These are phyloP conservation scores for Micoletzkya japonica DNA, from an alignment of 2,888 invertebrate species.

Conservation along the genomic window DNA sequence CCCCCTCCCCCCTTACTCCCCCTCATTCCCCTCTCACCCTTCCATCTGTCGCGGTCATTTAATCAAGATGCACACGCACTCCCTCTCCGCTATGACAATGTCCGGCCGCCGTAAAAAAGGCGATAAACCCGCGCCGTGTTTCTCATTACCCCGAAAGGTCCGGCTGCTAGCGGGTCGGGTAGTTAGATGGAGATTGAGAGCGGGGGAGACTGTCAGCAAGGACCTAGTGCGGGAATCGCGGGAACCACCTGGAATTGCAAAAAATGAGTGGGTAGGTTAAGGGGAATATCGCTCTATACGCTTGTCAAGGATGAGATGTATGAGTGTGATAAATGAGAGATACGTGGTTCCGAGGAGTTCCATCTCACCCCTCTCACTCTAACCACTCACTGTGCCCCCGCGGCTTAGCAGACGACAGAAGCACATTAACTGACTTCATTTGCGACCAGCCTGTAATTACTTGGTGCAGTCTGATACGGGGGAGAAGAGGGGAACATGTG, in stretches of 20 bases:
- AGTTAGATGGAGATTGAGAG: not conserved
- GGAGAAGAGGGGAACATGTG: slow-evolving; percentile 10
- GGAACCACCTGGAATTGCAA: too few species aligned
- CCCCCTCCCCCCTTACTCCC: not conserved
- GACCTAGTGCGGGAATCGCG: too few species aligned
- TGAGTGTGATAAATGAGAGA: too few species aligned
- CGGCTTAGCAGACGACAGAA: not conserved
- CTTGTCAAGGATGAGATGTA: too few species aligned
- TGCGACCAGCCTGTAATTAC: not conserved
- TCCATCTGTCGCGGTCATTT: slow-evolving; percentile 30
- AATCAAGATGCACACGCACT: slow-evolving; percentile 18
- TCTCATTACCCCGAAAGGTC: slow-evolving; percentile 31
- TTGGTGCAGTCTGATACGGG: not conserved
- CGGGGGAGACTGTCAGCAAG: not conserved
- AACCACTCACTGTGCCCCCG: too few species aligned
- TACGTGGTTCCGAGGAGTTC: too few species aligned
- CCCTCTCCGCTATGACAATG: slow-evolving; percentile 22
- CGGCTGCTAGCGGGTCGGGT: not conserved
- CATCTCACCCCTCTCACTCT: too few species aligned
- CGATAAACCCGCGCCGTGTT: slow-evolving; percentile 28
- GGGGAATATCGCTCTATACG: too few species aligned
- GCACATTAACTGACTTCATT: not conserved
- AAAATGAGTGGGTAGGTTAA: too few species aligned
- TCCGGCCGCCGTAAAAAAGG: slow-evolving; percentile 26
- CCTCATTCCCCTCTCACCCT: slow-evolving; percentile 19